Percentiles rank a stretch among this genome's conserved stretches.
These are phyloP conservation scores for Galerucella pusilla DNA, from an alignment of 2,888 invertebrate genomes.

Conservation along the genomic window DNA sequence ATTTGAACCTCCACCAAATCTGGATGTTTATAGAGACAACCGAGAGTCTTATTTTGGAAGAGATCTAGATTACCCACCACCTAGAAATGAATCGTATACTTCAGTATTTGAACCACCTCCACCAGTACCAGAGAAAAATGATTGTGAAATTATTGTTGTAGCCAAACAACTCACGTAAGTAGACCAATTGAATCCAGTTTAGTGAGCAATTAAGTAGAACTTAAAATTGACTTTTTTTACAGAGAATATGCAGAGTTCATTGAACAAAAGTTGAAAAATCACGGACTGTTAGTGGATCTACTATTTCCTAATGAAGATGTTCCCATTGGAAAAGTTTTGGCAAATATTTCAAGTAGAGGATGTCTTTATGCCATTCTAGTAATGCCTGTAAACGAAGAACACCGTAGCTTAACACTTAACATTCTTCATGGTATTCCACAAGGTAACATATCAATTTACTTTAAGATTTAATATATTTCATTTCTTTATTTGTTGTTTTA, in stretches of 20 bases:
- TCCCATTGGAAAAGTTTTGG: conserved; percentile 80
- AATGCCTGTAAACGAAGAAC: conserved; percentile 86
- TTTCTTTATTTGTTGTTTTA: too few species aligned
- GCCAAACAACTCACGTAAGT: conserved; percentile 84
- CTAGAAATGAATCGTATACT: conserved; percentile 52
- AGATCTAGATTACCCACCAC: conserved; percentile 45
- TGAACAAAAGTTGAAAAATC: conserved; percentile 80
- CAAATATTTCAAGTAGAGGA: conserved; percentile 89
- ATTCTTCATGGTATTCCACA: conserved; percentile 91
- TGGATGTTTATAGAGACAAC: conserved; percentile 40
- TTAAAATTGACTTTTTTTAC: conserved; percentile 32
- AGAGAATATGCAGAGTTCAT: conserved; percentile 91
- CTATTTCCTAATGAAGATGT: conserved; percentile 93
- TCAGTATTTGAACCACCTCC: conserved; percentile 40
- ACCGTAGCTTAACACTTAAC: conserved; percentile 88
- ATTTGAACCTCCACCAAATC: conserved; percentile 46
- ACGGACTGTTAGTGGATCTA: conserved; percentile 85
- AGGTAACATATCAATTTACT: conserved; percentile 68
- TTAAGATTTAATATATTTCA: too few species aligned
- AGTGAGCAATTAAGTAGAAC: not conserved
- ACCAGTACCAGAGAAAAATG: conserved; percentile 74
- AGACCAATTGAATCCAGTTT: not conserved
- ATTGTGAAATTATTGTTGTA: conserved; percentile 92
- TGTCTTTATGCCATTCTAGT: conserved; percentile 90
- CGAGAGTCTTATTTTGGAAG: conserved; percentile 43